Evolutionary conservation across 2,888 invertebrate species (phyloP).

Genomic region (Cantharis flavilabris): DNA sequence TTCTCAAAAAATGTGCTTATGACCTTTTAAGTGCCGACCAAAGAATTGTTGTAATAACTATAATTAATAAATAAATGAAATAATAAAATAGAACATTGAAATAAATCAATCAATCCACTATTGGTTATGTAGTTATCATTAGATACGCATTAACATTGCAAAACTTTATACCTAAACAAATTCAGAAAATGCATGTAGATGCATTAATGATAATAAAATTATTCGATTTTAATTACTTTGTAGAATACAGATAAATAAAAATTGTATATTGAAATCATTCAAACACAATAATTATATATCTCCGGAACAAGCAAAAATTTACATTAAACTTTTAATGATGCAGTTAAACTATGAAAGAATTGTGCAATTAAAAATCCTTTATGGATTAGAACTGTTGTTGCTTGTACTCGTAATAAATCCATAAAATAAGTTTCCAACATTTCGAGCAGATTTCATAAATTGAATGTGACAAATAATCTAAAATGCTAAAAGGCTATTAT

Average conservation of each 20-base stretch:
- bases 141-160: neutral
- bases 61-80: too few species aligned
- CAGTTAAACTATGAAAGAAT: neutral
- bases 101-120: too few species aligned
- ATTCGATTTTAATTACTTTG: neutral
- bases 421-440: neutral
- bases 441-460: neutral
- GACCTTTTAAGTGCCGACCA: too few species aligned
- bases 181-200: neutral
- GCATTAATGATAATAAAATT: neutral
- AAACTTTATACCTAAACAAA: neutral
- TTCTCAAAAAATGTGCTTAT: too few species aligned
- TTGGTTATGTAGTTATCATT: too few species aligned
- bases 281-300: neutral
- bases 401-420: too few species aligned
- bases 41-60: too few species aligned
- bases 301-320: neutral
- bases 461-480: neutral
- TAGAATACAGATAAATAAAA: neutral
- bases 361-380: neutral
- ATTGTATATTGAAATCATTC: neutral
- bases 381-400: neutral
- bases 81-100: too few species aligned
- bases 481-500: neutral
- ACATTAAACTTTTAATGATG: neutral